phyloP scores from a whole-genome alignment of 2,797 vertebrate species.

The Podarcis lilfordi region DNA sequence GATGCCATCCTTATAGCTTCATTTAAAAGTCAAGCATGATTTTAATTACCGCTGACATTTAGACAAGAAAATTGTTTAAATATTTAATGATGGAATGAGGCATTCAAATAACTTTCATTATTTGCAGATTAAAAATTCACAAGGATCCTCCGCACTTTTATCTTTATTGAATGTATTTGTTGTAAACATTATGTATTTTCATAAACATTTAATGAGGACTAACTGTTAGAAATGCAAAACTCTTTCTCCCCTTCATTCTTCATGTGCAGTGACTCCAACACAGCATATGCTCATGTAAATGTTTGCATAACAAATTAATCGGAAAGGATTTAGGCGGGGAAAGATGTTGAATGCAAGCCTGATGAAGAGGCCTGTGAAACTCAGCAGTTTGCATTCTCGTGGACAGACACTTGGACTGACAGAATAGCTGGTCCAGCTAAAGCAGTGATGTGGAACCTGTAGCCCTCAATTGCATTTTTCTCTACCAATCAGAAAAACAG shows the following conservation, averaged over 20 bases:
- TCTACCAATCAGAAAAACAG: no score
- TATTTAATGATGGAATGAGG: conserved; percentile 37
- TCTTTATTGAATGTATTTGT: conserved; percentile 31
- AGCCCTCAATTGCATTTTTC: no score
- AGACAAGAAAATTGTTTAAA: conserved; percentile 38
- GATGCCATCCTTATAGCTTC: background rate
- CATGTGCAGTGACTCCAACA: background rate
- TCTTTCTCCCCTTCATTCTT: background rate
- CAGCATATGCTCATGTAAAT: background rate
- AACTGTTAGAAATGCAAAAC: conserved; percentile 26
- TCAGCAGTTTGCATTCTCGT: background rate
- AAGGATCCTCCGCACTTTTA: conserved; percentile 22
- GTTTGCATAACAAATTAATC: conserved; percentile 5
- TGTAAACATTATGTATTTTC: background rate
- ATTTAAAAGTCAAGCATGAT: conserved; percentile 31
- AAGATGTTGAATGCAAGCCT: background rate
- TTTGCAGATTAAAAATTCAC: conserved; percentile 41
- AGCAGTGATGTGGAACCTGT: background rate
- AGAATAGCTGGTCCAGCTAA: background rate
- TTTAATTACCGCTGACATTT: conserved; percentile 53
- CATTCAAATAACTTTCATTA: conserved; percentile 23
- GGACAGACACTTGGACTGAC: background rate
- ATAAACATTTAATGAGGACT: conserved; percentile 28
- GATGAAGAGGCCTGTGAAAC: background rate
- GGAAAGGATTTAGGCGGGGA: background rate